Percentiles rank a stretch among this genome's conserved stretches.
phyloP scores from a whole-genome alignment of 2,888 invertebrate species.

The Pachliopta kotzebuea region DNA sequence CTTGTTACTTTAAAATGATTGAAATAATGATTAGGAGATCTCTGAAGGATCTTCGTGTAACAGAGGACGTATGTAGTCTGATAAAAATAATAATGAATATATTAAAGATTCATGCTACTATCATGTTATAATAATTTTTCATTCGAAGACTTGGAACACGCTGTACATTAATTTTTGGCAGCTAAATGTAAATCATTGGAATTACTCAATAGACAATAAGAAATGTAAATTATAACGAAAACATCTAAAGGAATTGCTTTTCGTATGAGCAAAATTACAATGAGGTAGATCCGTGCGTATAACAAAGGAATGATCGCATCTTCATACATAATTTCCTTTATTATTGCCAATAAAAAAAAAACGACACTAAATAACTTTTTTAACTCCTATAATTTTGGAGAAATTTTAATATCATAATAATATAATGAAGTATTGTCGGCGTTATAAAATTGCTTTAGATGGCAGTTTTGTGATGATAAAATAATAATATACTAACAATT shows the following conservation, averaged over 20 bases:
- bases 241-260: constrained; percentile 18
- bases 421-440: neutral
- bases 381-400: neutral
- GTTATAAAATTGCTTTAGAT: neutral
- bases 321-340: neutral
- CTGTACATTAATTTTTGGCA: neutral
- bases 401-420: neutral
- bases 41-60: no score
- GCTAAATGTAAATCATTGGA: neutral
- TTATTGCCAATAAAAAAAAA: constrained; percentile 1
- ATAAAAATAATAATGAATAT: neutral
- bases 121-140: no score
- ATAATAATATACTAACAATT: neutral
- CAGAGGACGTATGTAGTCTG: no score
- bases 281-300: constrained; percentile 23
- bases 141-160: neutral
- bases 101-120: neutral
- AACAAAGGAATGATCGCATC: constrained; percentile 17
- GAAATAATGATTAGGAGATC: no score
- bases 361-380: neutral
- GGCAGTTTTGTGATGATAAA: neutral
- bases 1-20: no score
- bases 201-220: neutral
- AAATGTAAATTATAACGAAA: neutral
- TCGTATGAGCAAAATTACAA: constrained; percentile 20